A percentile compares a stretch with the other conserved stretches of the same genome.
Conservation (phyloP, 2,888 invertebrate genomes). For the Tanypteryx hageni region DNA sequence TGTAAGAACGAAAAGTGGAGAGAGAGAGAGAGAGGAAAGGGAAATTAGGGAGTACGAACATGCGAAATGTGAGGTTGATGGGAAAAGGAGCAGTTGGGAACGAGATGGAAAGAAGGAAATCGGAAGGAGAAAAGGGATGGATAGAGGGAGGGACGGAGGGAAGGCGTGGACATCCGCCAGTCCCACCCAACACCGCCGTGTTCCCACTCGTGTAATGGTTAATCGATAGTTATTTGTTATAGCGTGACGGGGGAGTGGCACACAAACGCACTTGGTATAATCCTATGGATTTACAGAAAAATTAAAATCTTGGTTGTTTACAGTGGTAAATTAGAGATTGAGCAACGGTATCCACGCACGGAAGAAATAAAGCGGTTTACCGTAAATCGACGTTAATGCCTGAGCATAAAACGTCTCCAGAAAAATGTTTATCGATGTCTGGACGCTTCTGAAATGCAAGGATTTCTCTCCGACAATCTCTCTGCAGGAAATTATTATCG, state of each 20-base stretch:
- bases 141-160: background rate
- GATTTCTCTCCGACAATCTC: no score
- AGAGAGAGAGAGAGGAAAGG: no score
- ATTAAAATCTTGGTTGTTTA: background rate
- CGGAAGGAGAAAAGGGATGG: background rate
- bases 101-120: background rate
- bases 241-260: conserved; percentile 14
- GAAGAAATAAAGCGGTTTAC: background rate
- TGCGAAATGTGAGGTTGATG: background rate
- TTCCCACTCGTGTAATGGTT: background rate
- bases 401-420: no score
- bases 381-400: background rate
- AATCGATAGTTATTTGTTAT: conserved; percentile 57
- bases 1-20: no score
- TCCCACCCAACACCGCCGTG: conserved; percentile 1
- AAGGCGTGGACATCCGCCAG: background rate
- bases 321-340: background rate
- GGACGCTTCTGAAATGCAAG: no score
- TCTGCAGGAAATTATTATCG: no score
- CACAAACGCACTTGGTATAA: background rate
- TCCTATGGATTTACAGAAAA: background rate
- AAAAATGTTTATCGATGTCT: no score
- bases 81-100: background rate
- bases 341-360: background rate
- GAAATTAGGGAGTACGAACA: no score